phyloP scores from a whole-genome alignment of 2,113 vertebrate species.

The Plecotus auritus region DNA sequence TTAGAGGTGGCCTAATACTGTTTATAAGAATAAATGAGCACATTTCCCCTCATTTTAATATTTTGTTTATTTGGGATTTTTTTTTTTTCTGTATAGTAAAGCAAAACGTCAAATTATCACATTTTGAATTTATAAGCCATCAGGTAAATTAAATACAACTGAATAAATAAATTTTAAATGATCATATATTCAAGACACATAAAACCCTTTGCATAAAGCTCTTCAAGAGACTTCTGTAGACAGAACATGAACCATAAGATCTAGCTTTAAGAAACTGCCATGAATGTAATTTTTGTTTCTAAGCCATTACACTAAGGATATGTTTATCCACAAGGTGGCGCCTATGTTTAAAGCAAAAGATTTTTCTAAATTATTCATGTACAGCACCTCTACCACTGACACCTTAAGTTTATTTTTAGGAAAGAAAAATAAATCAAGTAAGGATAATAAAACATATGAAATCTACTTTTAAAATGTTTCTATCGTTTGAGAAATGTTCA shows the following conservation, averaged over 20 bases:
- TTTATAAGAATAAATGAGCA: background rate
- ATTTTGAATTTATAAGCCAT: background rate
- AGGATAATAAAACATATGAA: background rate
- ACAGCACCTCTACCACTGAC: background rate
- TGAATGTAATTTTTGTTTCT: background rate
- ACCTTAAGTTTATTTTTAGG: background rate
- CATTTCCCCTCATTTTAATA: background rate
- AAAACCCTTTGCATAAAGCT: background rate
- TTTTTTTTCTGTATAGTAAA: background rate
- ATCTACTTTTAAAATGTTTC: background rate
- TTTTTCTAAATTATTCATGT: background rate
- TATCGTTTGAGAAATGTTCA: background rate
- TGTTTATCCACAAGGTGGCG: slow-evolving; percentile 69
- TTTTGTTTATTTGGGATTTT: background rate
- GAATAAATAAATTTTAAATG: background rate
- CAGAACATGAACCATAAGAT: background rate
- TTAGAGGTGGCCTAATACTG: background rate
- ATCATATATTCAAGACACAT: background rate
- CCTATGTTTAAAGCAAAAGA: slow-evolving; percentile 41
- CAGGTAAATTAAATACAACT: background rate
- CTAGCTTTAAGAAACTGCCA: background rate
- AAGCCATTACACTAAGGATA: background rate
- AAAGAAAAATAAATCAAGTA: background rate
- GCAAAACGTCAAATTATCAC: slow-evolving; percentile 1
- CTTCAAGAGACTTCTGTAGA: background rate